A percentile compares a stretch with the other conserved stretches of the same genome.
Conservation (phyloP, 2,888 invertebrate species). For the Tethea ocularis region DNA sequence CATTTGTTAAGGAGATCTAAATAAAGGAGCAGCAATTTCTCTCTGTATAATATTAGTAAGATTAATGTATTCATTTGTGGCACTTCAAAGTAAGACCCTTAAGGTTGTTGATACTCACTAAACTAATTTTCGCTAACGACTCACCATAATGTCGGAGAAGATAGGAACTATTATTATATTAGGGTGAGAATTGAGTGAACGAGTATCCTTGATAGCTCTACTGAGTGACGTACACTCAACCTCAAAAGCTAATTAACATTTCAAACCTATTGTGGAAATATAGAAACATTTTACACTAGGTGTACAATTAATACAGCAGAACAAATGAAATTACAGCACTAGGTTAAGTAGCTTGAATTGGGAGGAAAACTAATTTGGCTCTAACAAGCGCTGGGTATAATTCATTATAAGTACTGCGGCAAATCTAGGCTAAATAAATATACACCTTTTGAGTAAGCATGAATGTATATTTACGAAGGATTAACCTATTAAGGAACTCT, state of each 20-base stretch:
- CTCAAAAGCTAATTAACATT: slow-evolving; percentile 34
- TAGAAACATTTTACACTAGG: neutral
- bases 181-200: slow-evolving; percentile 34
- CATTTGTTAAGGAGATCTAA: neutral
- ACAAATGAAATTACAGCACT: slow-evolving; percentile 24
- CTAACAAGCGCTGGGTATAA: slow-evolving; percentile 11
- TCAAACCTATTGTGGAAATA: slow-evolving; percentile 6
- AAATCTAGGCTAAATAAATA: slow-evolving; percentile 18
- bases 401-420: slow-evolving; percentile 19
- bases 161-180: slow-evolving; percentile 42
- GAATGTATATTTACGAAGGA: neutral
- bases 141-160: slow-evolving; percentile 32
- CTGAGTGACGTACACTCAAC: slow-evolving; percentile 26
- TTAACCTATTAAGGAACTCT: neutral
- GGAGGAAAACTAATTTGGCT: slow-evolving; percentile 16
- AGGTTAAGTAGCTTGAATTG: slow-evolving; percentile 20
- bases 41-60: slow-evolving; percentile 3
- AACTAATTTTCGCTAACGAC: slow-evolving; percentile 45
- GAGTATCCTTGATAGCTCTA: slow-evolving; percentile 29
- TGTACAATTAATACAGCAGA: slow-evolving; percentile 12
- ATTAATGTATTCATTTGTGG: slow-evolving; percentile 8
- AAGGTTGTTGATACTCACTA: slow-evolving; percentile 32
- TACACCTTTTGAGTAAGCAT: slow-evolving; percentile 10
- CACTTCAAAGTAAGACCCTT: slow-evolving; percentile 18
- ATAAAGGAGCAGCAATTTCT: neutral